Conservation (phyloP, 1,140 invertebrate species). For the Thaumatotibia leucotreta region DNA sequence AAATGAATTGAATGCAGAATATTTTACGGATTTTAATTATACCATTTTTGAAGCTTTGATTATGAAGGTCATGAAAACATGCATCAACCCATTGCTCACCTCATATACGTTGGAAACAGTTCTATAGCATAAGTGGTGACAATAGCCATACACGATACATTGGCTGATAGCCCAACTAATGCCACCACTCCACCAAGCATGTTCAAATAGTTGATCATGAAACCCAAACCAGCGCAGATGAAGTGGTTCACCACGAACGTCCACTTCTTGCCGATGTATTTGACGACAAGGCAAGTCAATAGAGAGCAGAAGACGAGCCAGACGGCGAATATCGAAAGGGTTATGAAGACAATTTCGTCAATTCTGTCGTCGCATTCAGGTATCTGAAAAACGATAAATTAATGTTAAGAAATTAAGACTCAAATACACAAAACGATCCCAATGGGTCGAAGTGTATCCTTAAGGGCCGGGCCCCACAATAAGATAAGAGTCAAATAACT, state of each 20-base stretch:
- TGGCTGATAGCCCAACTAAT: background rate
- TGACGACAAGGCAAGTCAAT: background rate
- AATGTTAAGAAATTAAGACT: too few species aligned
- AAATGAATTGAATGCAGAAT: too few species aligned
- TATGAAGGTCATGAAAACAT: too few species aligned
- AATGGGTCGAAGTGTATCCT: too few species aligned
- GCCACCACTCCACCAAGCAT: background rate
- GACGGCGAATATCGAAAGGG: background rate
- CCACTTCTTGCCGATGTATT: conserved; percentile 13
- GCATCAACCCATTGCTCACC: background rate
- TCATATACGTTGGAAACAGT: background rate
- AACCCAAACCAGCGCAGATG: background rate
- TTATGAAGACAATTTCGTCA: background rate
- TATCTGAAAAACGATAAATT: background rate
- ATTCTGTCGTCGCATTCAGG: background rate
- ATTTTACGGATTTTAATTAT: too few species aligned
- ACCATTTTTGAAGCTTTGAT: background rate
- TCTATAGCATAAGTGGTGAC: background rate
- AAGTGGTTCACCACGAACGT: conserved; percentile 4
- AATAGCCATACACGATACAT: background rate
- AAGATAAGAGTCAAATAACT: too few species aligned
- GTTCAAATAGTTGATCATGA: background rate
- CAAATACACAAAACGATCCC: too few species aligned
- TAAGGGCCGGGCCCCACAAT: too few species aligned
- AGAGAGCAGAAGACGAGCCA: background rate